Evolutionary conservation across 2,797 vertebrate genomes (phyloP), one percentile per base, ranked within the genome.

Genomic region (Nannoperca obscura): DNA sequence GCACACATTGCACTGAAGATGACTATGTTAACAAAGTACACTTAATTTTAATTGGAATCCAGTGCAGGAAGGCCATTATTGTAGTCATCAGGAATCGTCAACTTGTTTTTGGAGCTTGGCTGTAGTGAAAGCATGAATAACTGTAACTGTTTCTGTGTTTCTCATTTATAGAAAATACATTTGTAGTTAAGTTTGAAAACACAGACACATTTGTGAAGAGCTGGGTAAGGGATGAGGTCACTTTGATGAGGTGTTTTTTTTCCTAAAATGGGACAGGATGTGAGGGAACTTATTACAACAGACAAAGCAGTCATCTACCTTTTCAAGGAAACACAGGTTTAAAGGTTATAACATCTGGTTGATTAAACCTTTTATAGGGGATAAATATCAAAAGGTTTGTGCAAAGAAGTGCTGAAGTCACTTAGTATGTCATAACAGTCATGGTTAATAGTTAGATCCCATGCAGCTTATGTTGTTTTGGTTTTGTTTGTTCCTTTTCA

Each of bases 401-500:
- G 27, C 19, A 59, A 17, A 50, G 32, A 34, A 47, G 1, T 53
- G 38, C 58, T 52, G 9, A 71, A 17, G 20, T 32, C 15, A 27
- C 27, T n/a, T 11, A 13, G 24, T 9, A 67, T 50, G 44, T n/a
- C 40, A 5, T 38, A 17, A 55, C 27, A 30, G 24, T 63, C 44
- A 36, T 59, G 71, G 27, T 47, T 54, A 68, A 69, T 27, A 1
- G 4, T 30, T 14, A 69, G 12, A 20, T 67, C 15, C 15, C 53
- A 50, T 61, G 22, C 11, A 12, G 61, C 47, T 62, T 52, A 1
- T 66, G 13, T 66, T 24, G 24, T 49, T 55, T 63, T 61, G 40
- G 30, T 59, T 10, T 52, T 22, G 49, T 58, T 62, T 55, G 65
- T 46, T 61, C 36, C 40, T 30, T 4, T 46, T 3, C 49, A 52